Base-by-base conservation (phyloP, 1,140 invertebrate genomes). In the Conus betulinus region DNA sequence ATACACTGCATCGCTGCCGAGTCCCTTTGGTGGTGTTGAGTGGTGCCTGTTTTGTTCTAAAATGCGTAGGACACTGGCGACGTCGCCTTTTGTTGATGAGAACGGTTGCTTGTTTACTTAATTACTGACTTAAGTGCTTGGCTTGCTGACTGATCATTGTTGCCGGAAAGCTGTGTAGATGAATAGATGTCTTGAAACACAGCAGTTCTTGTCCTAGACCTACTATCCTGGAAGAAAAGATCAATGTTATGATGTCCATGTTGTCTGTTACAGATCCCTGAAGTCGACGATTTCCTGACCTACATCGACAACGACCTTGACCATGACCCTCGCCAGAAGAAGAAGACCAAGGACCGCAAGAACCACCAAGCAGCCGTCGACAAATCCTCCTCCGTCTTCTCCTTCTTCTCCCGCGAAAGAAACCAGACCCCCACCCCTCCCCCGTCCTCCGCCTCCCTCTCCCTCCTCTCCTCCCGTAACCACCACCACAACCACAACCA, bases 241-340 rank as follows among this genome's bases (percentile, higher is more conserved):
- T 39, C 39, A 39, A 39, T 39, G 39, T 63, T 63, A 63, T 13
- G 60, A 4, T 63, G 67, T 71, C 20, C 23, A 5, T 23, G 11
- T 71, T 71, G 6, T 71, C 67, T 5, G 1, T 27, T n/a, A 8
- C 60, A 74, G 55, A 25, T 85, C 15, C 51, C 52, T 20, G 52
- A 87, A 51, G 51, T 87, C 23, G 85, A 87, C 71, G 53, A 39
- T 27, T 57, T 87, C 71, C 71, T 87, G 20, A 53, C 52, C 15
- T 39, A 87, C 71, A 87, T 71, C 20, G 85, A 87, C 6, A 71
- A 79, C 67, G 17, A n/a, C 57, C 51, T 20, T 5, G 25, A 74
- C 7, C 63, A 67, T 8, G 27, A 85, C n/a, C 39, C 8, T 13
- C 7, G 57, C 1, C n/a, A 85, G 84, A 85, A 71, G 8, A 85